Evolutionary conservation across 92 coral and sea anemone genomes (phyloP).

Genomic region (Blastomussa wellsi): DNA sequence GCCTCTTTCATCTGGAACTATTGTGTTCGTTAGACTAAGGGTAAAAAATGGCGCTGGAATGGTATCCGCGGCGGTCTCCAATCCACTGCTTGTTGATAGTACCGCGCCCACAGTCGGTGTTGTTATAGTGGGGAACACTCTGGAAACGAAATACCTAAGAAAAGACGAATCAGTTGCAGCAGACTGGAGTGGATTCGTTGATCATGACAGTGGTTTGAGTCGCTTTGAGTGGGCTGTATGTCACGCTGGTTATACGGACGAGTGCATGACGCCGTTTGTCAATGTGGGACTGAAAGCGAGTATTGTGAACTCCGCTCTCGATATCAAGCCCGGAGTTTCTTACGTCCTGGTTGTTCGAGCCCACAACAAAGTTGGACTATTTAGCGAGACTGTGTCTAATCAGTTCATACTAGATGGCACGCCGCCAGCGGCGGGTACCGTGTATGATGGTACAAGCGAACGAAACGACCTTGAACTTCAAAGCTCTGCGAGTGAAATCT

Average conservation of each 20-base stretch:
- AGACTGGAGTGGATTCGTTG: constrained; percentile 84
- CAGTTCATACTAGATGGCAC: constrained; percentile 67
- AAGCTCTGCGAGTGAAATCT: constrained; percentile 72
- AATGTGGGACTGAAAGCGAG: constrained; percentile 54
- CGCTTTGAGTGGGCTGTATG: constrained; percentile 86
- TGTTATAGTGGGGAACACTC: constrained; percentile 70
- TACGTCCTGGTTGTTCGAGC: constrained; percentile 80
- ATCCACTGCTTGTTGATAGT: constrained; percentile 67
- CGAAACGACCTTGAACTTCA: constrained; percentile 63
- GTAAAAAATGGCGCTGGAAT: constrained; percentile 85
- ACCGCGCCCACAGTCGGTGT: constrained; percentile 74
- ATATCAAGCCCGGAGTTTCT: constrained; percentile 77
- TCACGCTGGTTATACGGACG: constrained; percentile 41
- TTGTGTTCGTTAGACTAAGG: constrained; percentile 57
- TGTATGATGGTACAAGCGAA: constrained; percentile 69
- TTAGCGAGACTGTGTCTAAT: constrained; percentile 71
- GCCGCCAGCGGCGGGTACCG: constrained; percentile 69
- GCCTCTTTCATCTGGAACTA: constrained; percentile 75
- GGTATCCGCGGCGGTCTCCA: constrained; percentile 54
- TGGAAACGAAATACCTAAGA: constrained; percentile 53
- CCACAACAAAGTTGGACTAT: constrained; percentile 74
- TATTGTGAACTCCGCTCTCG: constrained; percentile 57
- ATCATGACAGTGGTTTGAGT: constrained; percentile 77
- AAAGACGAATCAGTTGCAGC: constrained; percentile 63
- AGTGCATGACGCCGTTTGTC: constrained; percentile 73